These are phyloP conservation scores for Macrostomum lignano DNA, from an alignment of 1,140 invertebrate species.

Conservation along the genomic window DNA sequence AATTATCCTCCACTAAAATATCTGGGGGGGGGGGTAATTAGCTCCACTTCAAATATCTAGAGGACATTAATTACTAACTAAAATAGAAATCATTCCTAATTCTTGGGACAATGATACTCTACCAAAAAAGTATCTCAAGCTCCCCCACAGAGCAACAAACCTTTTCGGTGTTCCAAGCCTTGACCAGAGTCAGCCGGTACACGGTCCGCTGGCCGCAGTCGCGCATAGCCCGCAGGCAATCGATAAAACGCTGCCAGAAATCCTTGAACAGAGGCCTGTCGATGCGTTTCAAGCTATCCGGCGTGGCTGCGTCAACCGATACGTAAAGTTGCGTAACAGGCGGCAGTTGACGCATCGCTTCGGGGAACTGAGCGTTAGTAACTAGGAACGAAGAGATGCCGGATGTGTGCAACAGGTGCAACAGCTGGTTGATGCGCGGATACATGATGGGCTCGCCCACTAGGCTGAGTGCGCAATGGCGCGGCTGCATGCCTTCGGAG, in stretches of 20 bases:
- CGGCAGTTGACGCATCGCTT: slow-evolving; percentile 32
- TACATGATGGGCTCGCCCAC: slow-evolving; percentile 42
- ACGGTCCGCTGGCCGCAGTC: slow-evolving; percentile 36
- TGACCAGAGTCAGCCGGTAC: slow-evolving; percentile 37
- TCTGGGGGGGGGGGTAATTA: too few species aligned
- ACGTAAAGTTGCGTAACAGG: slow-evolving; percentile 39
- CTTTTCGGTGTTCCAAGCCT: slow-evolving; percentile 34
- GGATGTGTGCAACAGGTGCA: slow-evolving; percentile 31
- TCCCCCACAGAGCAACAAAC: too few species aligned
- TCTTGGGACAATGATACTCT: too few species aligned
- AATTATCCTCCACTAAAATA: too few species aligned
- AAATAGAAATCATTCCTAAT: too few species aligned
- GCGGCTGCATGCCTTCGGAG: slow-evolving; percentile 29
- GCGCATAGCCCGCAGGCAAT: slow-evolving; percentile 31
- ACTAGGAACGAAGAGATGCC: slow-evolving; percentile 36
- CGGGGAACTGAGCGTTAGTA: slow-evolving; percentile 39
- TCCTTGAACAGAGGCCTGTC: slow-evolving; percentile 36
- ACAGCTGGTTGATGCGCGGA: slow-evolving; percentile 35
- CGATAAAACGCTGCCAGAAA: slow-evolving; percentile 36
- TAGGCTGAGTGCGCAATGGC: slow-evolving; percentile 37
- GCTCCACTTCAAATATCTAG: too few species aligned
- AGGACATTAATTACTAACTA: too few species aligned
- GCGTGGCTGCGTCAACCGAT: slow-evolving; percentile 36
- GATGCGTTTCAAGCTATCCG: slow-evolving; percentile 37
- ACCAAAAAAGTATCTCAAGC: too few species aligned